phyloP scores from a whole-genome alignment of 1,140 invertebrate species.

The Idris sp. region DNA sequence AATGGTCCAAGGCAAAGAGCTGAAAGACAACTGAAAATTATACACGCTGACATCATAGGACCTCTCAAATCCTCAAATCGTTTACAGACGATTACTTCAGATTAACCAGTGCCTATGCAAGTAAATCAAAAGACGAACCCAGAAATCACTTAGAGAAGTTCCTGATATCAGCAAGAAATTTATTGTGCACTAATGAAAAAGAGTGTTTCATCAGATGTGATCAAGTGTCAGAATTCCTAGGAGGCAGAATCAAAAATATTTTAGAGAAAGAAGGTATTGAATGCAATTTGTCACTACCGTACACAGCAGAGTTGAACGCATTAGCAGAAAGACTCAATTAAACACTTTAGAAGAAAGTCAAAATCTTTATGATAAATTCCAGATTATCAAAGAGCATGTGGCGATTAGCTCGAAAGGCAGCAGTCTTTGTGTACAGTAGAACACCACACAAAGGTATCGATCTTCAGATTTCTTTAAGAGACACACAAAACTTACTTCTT shows the following conservation, averaged over 20 bases:
- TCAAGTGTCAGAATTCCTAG: neutral
- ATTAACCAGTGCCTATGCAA: neutral
- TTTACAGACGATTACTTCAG: neutral
- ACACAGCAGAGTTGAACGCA: slow-evolving; percentile 1
- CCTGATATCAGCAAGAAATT: neutral
- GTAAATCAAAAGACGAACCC: slow-evolving; percentile 2
- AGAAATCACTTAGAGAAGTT: slow-evolving; percentile 1
- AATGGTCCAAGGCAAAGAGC: slow-evolving; percentile 1
- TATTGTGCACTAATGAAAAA: neutral
- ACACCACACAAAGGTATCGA: slow-evolving; percentile 27
- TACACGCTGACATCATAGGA: neutral
- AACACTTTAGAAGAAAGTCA: neutral
- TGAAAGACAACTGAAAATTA: neutral
- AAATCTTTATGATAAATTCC: neutral
- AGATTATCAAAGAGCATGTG: slow-evolving; percentile 5
- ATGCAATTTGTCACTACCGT: neutral
- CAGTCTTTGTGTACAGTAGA: slow-evolving; percentile 43
- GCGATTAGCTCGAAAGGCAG: slow-evolving; percentile 22
- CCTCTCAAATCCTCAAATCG: neutral
- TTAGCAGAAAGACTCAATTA: neutral
- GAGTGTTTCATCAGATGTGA: slow-evolving; percentile 1
- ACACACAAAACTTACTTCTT: too few relatives aligned
- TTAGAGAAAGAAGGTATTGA: neutral
- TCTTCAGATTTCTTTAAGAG: too few relatives aligned
- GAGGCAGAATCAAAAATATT: neutral